Evolutionary conservation across 2,888 invertebrate species (phyloP), one percentile per base, ranked within the genome.

Genomic region (Blastobasis lacticolella): DNA sequence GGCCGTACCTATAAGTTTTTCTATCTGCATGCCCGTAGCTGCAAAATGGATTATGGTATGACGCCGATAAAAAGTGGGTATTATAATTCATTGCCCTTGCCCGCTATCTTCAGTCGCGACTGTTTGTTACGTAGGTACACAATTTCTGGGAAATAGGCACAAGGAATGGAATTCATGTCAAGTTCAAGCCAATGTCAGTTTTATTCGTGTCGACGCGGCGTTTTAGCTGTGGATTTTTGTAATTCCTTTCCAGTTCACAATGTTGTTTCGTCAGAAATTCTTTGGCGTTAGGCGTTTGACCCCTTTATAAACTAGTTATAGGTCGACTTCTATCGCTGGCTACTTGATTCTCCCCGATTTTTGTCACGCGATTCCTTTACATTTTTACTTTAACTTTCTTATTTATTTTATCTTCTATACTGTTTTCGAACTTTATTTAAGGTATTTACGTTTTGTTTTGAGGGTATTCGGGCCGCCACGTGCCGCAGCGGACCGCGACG

Each of bases 1-100:
- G 49, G 9, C 38, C 62, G 59, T 56, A 61, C 61, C 59, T 55
- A 64, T 62, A 59, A 68, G 52, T 73, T 68, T 65, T 67, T 70
- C 64, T 70, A 71, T 75, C 69, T 67, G 60, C 63, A 63, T 72
- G 65, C 57, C 9, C 46, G 61, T 62, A 61, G 59, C 62, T 64
- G 64, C 67, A 62, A 70, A 79, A 74, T 66, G 69, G 75, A 78
- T 79, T 75, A 75, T 60, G 46, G 57, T 57, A 58, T 64, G 61
- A 54, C 58, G 23, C 47, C 69, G 75, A 81, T 81, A 75, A 76
- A 78, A 76, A 69, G 57, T 61, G 59, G 61, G 70, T 72, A 75
- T 78, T 77, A 78, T 70, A 75, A 81, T 79, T 73, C 76, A 80
- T 81, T 82, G 77, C 78, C 78, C 80, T 81, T 79, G 73, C 53